Evolutionary conservation across 2,888 invertebrate species (phyloP).

Genomic region (Cosmorhoe ocellata): DNA sequence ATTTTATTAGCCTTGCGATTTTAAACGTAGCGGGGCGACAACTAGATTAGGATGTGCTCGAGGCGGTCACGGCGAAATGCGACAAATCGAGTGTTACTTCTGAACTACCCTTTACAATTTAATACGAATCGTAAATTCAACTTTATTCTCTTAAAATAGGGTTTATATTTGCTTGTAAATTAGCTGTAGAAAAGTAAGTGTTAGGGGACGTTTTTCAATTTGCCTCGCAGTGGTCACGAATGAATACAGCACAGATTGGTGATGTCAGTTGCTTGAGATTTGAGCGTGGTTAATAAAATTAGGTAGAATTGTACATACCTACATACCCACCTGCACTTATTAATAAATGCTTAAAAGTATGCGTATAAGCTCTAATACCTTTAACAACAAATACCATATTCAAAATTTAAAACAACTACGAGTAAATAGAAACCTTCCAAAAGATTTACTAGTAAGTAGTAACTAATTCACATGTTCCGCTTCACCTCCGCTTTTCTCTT

Average conservation of each 20-base stretch:
- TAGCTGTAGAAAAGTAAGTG: constrained; percentile 27
- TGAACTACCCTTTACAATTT: constrained; percentile 41
- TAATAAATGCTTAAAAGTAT: too few species aligned
- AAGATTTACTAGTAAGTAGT: too few species aligned
- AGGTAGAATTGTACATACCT: not conserved
- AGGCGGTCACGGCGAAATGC: constrained; percentile 46
- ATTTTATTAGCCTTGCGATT: constrained; percentile 82
- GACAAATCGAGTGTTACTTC: constrained; percentile 52
- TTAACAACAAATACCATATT: too few species aligned
- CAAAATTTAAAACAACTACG: too few species aligned
- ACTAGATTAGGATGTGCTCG: constrained; percentile 70
- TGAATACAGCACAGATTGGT: constrained; percentile 50
- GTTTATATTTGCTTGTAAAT: constrained; percentile 30
- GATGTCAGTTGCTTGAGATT: constrained; percentile 42
- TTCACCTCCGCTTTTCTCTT: not conserved
- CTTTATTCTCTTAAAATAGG: constrained; percentile 16
- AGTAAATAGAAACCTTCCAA: too few species aligned
- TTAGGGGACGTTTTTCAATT: constrained; percentile 43
- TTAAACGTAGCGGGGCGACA: constrained; percentile 76
- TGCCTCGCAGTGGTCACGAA: constrained; percentile 49
- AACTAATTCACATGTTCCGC: too few species aligned
- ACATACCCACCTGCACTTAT: too few species aligned
- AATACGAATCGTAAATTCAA: constrained; percentile 12
- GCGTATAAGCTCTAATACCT: too few species aligned
- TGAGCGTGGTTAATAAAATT: constrained; percentile 28